These are phyloP conservation scores for Ferrisia virgata DNA, from an alignment of 2,888 invertebrate genomes.

Conservation along the genomic window DNA sequence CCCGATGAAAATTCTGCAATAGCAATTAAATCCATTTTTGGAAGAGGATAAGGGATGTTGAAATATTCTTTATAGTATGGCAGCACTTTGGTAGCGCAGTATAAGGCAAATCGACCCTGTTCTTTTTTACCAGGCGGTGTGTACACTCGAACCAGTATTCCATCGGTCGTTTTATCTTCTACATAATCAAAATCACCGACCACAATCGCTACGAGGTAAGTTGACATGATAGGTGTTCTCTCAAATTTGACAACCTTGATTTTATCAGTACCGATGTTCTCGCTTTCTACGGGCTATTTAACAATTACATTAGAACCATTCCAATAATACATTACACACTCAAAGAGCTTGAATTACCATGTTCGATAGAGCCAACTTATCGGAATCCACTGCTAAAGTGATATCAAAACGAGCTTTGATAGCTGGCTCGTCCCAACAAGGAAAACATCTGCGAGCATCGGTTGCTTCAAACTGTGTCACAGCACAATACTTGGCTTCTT, in stretches of 20 bases:
- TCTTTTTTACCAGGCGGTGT: slow-evolving; percentile 87
- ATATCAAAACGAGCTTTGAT: slow-evolving; percentile 94
- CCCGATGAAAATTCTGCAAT: slow-evolving; percentile 91
- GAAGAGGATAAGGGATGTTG: slow-evolving; percentile 88
- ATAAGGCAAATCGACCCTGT: slow-evolving; percentile 86
- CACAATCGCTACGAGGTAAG: slow-evolving; percentile 89
- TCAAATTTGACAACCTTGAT: slow-evolving; percentile 67
- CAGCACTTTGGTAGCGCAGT: slow-evolving; percentile 86
- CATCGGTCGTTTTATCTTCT: slow-evolving; percentile 78
- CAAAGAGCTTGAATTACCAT: slow-evolving; percentile 63
- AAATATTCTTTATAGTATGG: slow-evolving; percentile 95
- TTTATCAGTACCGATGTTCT: slow-evolving; percentile 51
- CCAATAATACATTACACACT: not conserved
- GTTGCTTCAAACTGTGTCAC: slow-evolving; percentile 91
- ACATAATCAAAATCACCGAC: slow-evolving; percentile 94
- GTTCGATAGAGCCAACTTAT: slow-evolving; percentile 84
- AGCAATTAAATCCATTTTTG: slow-evolving; percentile 94
- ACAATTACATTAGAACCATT: slow-evolving; percentile 45
- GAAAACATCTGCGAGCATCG: slow-evolving; percentile 89
- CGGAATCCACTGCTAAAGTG: slow-evolving; percentile 70
- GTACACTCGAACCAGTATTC: slow-evolving; percentile 76
- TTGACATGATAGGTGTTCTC: slow-evolving; percentile 89
- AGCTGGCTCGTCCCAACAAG: slow-evolving; percentile 98
- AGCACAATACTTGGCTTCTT: slow-evolving; percentile 77
- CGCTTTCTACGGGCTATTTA: slow-evolving; percentile 54